Evolutionary conservation across 2,113 vertebrate species (phyloP).

Genomic region (Himantopus leucocephalus): DNA sequence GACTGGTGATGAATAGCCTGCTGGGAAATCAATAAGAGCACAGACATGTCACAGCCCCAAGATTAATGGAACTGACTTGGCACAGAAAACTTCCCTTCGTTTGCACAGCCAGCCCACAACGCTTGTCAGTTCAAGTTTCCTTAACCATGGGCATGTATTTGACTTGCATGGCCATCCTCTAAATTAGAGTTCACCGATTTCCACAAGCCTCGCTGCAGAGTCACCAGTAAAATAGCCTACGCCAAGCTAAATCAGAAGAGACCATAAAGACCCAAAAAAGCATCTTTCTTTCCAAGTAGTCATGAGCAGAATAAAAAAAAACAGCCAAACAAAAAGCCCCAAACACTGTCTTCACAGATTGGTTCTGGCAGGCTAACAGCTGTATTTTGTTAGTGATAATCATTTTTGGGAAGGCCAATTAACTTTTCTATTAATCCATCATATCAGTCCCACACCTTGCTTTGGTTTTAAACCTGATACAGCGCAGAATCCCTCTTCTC

Average conservation of each 20-base stretch:
- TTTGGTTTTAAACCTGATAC: not conserved
- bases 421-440: constrained; percentile 38
- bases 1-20: constrained; percentile 68
- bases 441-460: not conserved
- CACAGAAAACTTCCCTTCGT: constrained; percentile 29
- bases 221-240: not conserved
- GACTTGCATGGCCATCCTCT: not conserved
- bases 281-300: not conserved
- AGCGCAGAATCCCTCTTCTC: not conserved
- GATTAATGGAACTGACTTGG: constrained; percentile 69
- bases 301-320: not conserved
- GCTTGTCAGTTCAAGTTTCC: constrained; percentile 29
- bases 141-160: not conserved
- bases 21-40: constrained; percentile 72
- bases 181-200: not conserved
- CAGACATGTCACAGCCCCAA: constrained; percentile 51
- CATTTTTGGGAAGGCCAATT: constrained; percentile 31
- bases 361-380: constrained; percentile 29
- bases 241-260: not conserved
- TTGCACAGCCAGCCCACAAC: not conserved
- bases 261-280: not conserved
- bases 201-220: not conserved
- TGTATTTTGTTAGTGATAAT: constrained; percentile 17
- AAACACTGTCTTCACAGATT: not conserved
- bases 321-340: not conserved